Evolutionary conservation across 92 coral and sea anemone species (phyloP), one percentile per base, ranked within the genome.

Genomic region (Porites divaricata): DNA sequence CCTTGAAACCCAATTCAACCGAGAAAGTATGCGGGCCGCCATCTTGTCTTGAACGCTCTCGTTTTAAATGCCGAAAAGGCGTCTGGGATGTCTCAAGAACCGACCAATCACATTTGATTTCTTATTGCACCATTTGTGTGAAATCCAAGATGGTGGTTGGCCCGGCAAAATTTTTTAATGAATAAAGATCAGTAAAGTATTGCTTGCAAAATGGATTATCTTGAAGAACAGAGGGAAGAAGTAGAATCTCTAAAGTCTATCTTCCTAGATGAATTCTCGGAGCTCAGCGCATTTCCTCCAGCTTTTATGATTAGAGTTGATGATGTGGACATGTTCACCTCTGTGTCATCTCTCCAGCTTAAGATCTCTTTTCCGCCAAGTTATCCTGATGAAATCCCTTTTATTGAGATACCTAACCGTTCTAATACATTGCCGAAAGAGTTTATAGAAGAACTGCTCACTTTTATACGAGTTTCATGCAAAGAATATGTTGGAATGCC

Each of bases 171-270:
- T 11, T 11, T 54, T 54, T 11, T 51, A 8, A 12, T 4, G 57
- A 50, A 4, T 72, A 49, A 25, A 49, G 6, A 72, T 72, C 51
- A 25, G 20, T 17, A 23, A 10, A 35, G 0, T 20, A 53, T 10
- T 21, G 19, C 2, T 25, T 11, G 1, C 16, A 25, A 56, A 61
- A 93, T 93, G 98, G 98, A 91, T 88, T 83, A 84, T 61, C 68
- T 83, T 23, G 95, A 86, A 19, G 98, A 93, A 63, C 98, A 93
- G 78, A 89, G 91, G 71, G 92, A 93, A 64, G 98, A 93, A 73
- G 82, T 93, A 49, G 98, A 89, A 57, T 83, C 93, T 7, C 82
- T 93, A 56, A 93, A 91, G 78, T 87, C 95, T 35, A 91, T 94
- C 83, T 94, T 91, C 78, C 90, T 92, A 19, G 90, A 84, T 13